Evolutionary conservation across 2,113 vertebrate species (phyloP).

Genomic region (Melanerpes aurifrons): DNA sequence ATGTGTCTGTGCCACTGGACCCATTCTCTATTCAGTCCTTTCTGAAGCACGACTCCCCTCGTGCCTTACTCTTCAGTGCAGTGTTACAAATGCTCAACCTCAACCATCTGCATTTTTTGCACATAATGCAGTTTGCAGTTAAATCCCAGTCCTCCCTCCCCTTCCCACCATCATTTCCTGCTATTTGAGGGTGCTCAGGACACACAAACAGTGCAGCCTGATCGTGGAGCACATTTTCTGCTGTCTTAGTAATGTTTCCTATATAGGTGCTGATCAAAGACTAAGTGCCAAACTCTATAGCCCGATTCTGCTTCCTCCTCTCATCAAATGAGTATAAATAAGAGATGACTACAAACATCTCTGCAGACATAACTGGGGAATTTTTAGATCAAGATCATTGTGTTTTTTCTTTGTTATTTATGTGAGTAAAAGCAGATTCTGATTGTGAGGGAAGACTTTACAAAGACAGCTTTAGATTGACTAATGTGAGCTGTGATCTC

Average conservation of each 20-base stretch:
- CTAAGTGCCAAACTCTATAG: background rate
- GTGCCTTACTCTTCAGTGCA: background rate
- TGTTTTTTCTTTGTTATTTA: background rate
- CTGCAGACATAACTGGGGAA: background rate
- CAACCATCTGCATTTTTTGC: background rate
- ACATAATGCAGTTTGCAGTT: background rate
- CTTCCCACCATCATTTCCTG: background rate
- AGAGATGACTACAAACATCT: slow-evolving; percentile 48
- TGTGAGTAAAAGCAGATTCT: background rate
- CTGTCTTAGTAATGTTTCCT: background rate
- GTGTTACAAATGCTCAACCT: background rate
- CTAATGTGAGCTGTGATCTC: slow-evolving; percentile 24
- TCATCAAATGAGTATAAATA: slow-evolving; percentile 38
- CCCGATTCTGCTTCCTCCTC: background rate
- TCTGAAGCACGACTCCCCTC: background rate
- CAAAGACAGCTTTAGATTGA: background rate
- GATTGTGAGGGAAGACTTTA: background rate
- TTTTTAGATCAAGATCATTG: slow-evolving; percentile 27
- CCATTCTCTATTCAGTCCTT: fast-evolving
- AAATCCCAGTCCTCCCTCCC: background rate
- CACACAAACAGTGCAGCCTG: fast-evolving
- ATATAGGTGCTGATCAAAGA: slow-evolving; percentile 19
- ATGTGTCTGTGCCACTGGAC: fast-evolving
- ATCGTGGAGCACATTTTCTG: background rate
- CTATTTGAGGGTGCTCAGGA: background rate